phyloP scores from a whole-genome alignment of 2,113 vertebrate species.

The Choloepus hoffmanni region DNA sequence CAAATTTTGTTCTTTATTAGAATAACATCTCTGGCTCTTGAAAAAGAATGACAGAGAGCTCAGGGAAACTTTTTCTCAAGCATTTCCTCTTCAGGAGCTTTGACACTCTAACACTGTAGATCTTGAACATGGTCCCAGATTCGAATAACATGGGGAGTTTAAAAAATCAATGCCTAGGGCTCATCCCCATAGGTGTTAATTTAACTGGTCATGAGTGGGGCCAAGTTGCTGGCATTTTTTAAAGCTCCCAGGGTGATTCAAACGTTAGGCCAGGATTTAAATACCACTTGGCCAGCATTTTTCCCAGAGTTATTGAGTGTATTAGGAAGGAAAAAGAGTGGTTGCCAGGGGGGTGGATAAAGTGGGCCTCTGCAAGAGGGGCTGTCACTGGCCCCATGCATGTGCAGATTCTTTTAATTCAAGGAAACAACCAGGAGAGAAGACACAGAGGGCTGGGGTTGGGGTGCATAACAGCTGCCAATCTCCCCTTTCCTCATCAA shows the following conservation, averaged over 20 bases:
- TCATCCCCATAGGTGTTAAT: not conserved
- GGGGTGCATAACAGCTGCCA: constrained; percentile 54
- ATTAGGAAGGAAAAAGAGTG: too few species aligned
- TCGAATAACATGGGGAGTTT: not conserved
- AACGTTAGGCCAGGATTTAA: not conserved
- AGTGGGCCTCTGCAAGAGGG: not conserved
- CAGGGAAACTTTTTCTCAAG: not conserved
- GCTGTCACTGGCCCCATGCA: not conserved
- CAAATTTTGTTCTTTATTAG: not conserved
- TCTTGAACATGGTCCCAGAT: not conserved
- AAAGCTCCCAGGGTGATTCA: not conserved
- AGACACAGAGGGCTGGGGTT: constrained; percentile 45
- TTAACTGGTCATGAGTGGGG: not conserved
- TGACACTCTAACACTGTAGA: not conserved
- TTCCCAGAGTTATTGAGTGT: not conserved
- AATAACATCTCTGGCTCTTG: not conserved
- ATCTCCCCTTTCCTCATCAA: constrained; percentile 74
- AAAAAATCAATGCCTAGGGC: not conserved
- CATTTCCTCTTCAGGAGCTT: not conserved
- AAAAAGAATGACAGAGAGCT: not conserved
- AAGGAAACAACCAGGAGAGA: constrained; percentile 57
- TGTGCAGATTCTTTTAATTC: not conserved
- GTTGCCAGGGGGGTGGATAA: not conserved
- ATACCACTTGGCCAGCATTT: not conserved
- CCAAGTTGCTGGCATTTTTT: not conserved